Evolutionary conservation across 2,113 vertebrate genomes (phyloP), one percentile per base, ranked within the genome.

Genomic region (Hassar affinis): DNA sequence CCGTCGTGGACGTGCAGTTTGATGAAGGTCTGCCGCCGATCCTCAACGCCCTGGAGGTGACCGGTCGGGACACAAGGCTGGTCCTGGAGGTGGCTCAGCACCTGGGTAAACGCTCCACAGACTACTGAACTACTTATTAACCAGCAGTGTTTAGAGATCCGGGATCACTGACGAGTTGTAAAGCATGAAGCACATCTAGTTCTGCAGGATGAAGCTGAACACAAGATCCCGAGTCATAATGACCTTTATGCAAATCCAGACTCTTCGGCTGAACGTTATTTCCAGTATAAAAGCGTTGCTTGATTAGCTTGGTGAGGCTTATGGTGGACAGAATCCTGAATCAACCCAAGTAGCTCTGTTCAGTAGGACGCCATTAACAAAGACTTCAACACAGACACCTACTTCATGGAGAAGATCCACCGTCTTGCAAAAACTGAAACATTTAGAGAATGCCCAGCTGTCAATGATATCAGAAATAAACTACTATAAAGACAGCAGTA

Each of bases 71-170:
- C 0, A 93, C 94, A 75, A 94, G 97, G 84, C 95, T 99, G 54
- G 97, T 99, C 89, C 87, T 99, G 93, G 98, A 99, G 91, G 98
- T 99, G 61, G 98, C 98, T 30, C 98, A 99, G 92, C 97, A 99
- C 91, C 93, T 99, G 57, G 98, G 98, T 99, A 92, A 96, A 77
- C 35, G 0, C 17, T 76, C 9, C 27, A 20, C 17, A 35, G 1
- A 2, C 17, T 2, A 47, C 49, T 51, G 10, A 2, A 51, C 38
- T 42, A 51, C 27, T 35, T 1, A 1, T 25, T 33, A 17, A 64
- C 15, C 27, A 6, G 59, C 11, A 30, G 12, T 15, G 30, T 18
- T 57, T 2, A 25, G 56, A 57, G 56, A 2, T 25, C 2, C 1
- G 17, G 52, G 14, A 17, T 14, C 51, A 52, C 51, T 4, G 51